Evolutionary conservation across 1,140 invertebrate species (phyloP), one percentile per base, ranked within the genome.

Genomic region (Listronotus bonariensis): DNA sequence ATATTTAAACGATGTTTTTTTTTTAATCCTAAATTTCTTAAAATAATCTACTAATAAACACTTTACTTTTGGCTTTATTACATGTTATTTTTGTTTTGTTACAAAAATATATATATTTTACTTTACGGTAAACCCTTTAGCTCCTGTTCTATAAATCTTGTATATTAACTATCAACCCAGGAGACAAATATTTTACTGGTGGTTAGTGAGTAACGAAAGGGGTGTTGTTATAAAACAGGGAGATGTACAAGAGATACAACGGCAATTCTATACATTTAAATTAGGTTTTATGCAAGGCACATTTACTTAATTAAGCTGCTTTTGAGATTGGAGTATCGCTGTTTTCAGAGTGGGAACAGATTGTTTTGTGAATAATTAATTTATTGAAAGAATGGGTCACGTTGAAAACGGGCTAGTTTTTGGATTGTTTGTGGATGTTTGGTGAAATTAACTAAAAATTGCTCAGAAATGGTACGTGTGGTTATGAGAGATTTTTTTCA

Each of bases 211-310:
- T 51, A 52, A 58, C 46, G 62, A 58, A 58, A 65, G 63, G 54
- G 63, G 9, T 38, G 32, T 41, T 26, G 43, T 48, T 52, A 60
- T 15, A 60, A 41, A 51, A 41, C 57, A 36, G 41, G 54, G 41
- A 41, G 18, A 32, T 53, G 34, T 11, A 61, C 20, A 42, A 38
- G 26, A 48, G n/a, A 54, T 20, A 52, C 55, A 65, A 55, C 54
- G 56, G 52, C 40, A 55, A 51, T 65, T 52, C 54, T 58, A 58
- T 65, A 65, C 63, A 65, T 65, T 65, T 65, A 65, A 65, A 65
- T 65, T 55, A 45, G 63, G 56, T 65, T 65, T 65, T 58, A 52
- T 52, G 56, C 15, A 6, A 26, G 42, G 48, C 32, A 58, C 63
- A 45, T 59, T 42, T 20, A 38, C n/a, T 65, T 65, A 65, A 65